Percentiles rank a stretch among this genome's conserved stretches.
phyloP scores from a whole-genome alignment of 1,140 invertebrate genomes.

The Atta colombica region DNA sequence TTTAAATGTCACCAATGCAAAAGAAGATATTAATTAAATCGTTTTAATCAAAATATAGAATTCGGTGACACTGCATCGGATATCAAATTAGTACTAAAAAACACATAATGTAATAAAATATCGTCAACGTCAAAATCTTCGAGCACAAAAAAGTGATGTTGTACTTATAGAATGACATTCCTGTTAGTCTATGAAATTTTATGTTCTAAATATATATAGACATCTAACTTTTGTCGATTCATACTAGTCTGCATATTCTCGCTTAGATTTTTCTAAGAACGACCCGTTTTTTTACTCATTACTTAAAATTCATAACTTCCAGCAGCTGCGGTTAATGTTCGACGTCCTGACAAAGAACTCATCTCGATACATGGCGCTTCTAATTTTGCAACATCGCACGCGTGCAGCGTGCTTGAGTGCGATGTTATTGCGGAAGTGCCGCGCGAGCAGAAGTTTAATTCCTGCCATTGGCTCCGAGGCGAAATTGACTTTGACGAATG shows the following conservation, averaged over 20 bases:
- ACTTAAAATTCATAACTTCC: not conserved
- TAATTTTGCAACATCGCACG: constrained; percentile 35
- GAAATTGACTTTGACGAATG: constrained; percentile 62
- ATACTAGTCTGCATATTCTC: not conserved
- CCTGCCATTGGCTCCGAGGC: constrained; percentile 29
- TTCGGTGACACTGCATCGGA: not conserved
- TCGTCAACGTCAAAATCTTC: too few species aligned
- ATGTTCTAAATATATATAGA: not conserved
- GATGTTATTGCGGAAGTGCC: constrained; percentile 58
- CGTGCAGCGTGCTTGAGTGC: not conserved
- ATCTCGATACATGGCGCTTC: constrained; percentile 22
- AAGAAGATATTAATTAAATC: not conserved
- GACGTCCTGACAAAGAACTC: constrained; percentile 14
- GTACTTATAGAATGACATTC: not conserved
- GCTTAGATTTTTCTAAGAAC: not conserved
- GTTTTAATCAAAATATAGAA: not conserved
- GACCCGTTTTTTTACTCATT: not conserved
- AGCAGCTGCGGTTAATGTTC: not conserved
- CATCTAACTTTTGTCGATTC: not conserved
- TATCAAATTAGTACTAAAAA: not conserved
- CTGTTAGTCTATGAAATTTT: not conserved
- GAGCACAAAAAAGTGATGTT: not conserved
- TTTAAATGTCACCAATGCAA: not conserved
- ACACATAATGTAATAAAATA: not conserved
- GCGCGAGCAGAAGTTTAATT: constrained; percentile 52